Conservation (phyloP, 2,888 invertebrate genomes). For the Neoitamus cyanurus region DNA sequence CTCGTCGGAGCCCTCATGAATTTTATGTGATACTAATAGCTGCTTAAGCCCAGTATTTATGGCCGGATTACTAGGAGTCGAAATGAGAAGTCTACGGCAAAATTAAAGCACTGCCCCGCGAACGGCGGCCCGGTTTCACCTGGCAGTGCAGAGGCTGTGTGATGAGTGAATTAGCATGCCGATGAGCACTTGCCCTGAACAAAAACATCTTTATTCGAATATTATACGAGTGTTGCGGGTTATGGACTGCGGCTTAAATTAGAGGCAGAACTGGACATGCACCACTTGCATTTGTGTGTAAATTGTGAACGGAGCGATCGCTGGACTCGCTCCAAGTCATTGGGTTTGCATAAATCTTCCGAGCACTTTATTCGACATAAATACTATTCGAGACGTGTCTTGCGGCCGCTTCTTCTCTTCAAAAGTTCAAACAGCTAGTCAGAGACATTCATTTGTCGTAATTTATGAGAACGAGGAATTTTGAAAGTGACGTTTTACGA, state of each 20-base stretch:
- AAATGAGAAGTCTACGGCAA: slow-evolving; percentile 35
- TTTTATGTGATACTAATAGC: slow-evolving; percentile 47
- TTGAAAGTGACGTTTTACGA: neutral
- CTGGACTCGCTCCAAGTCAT: neutral
- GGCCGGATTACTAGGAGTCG: slow-evolving; percentile 43
- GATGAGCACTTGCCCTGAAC: neutral
- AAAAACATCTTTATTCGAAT: slow-evolving; percentile 30
- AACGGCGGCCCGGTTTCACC: neutral
- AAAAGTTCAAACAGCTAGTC: neutral
- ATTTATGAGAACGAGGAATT: slow-evolving; percentile 19
- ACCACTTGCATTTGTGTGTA: neutral
- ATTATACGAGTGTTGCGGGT: neutral
- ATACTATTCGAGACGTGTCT: neutral
- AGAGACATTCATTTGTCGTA: slow-evolving; percentile 3
- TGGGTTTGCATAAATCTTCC: slow-evolving; percentile 2
- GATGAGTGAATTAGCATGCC: slow-evolving; percentile 34
- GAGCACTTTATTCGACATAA: neutral
- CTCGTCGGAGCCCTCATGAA: slow-evolving; percentile 3
- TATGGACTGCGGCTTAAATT: neutral
- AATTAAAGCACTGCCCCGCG: slow-evolving; percentile 31
- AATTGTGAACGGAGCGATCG: neutral
- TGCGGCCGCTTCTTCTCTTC: neutral
- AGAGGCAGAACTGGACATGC: neutral
- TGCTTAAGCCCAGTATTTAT: slow-evolving; percentile 45
- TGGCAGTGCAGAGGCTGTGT: neutral